Evolutionary conservation across 1,140 invertebrate genomes (phyloP), one percentile per base, ranked within the genome.

Genomic region (Caligus rogercresseyi): DNA sequence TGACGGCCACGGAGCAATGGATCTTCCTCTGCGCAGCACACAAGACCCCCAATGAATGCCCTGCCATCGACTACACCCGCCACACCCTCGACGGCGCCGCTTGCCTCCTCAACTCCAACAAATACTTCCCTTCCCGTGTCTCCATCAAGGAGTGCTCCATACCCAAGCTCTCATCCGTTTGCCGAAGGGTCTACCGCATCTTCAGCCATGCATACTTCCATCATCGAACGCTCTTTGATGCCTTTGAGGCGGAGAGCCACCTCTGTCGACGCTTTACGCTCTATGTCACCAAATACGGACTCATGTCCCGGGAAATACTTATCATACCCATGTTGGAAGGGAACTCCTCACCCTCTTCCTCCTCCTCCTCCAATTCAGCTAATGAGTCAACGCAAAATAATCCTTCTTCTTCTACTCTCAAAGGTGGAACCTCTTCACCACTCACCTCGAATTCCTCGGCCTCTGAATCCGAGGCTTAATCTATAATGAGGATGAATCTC

Each of bases 1-100:
- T 99, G 96, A 99, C 95, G 52, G 96, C 96, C 2, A 99, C 95
- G 16, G 94, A 98, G 76, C 95, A 99, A 71, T 99, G 95, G 95
- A 98, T 98, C 72, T 98, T 98, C 75, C 77, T 99, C 26, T 99
- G 96, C 81, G 96, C 96, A 64, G 94, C 95, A 54, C 96, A 99
- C 73, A 98, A 98, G 80, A 97, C 94, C 65, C 96, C 96, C 20
- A 98, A 98, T 76, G 95, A 99, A 81, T 99, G 96, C 76, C 90
- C 95, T 61, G 96, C 96, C 18, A 98, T 99, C 72, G 95, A 99
- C 75, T 99, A 99, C 70, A 98, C 95, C 1, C 78, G 95, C 68
- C 96, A 99, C 72, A 99, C 96, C n/a, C 76, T 99, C 58, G 96
- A 99, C 76, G 95, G 95, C 18, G 95, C 96, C 63, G 93, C 95